Evolutionary conservation across 2,888 invertebrate genomes (phyloP), one percentile per base, ranked within the genome.

Genomic region (Perizoma affinitatum): DNA sequence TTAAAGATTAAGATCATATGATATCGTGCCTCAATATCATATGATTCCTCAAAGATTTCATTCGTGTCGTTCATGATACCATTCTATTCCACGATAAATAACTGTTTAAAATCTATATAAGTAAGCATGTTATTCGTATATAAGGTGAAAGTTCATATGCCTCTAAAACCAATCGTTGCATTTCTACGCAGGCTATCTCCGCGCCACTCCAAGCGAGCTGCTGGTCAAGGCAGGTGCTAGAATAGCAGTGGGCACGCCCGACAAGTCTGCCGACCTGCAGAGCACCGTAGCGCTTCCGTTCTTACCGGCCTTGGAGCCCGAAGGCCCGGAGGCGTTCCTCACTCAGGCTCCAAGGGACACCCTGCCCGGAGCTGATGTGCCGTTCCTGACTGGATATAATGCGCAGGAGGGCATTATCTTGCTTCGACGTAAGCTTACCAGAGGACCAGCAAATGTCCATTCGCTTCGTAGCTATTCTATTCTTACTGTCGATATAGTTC

Each of bases 391-490:
- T 0, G 95, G 95, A 0, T 93, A 94, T 71, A 95, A 95, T 61
- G 94, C 94, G 0, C 93, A 95, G 67, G 95, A 95, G 70, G 95
- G 95, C n/a, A 93, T 94, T 75, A 88, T 94, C 40, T 87, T 94
- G n/a, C 93, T 94, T 54, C 81, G 93, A 87, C 88, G 94, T 94
- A 74, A 91, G 90, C 22, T 22, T 22, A 22, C 22, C 22, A 22
- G 22, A 22, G 22, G 22, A 22, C 22, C 22, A 22, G 22, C 22
- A 22, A 2, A 22, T 22, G 3, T 22, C 22, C 22, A 22, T 22
- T 22, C 22, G 22, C 22, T 22, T 22, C 22, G 22, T 22, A 22
- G 3, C 22, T 22, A 22, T 22, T 22, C 1, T 22, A 22, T 22
- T 22, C 22, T 22, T 22, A 22, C 3, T 22, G 22, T 22, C 3